phyloP scores from a whole-genome alignment of 23 tunicate species.

The Botrylloides violaceus region DNA sequence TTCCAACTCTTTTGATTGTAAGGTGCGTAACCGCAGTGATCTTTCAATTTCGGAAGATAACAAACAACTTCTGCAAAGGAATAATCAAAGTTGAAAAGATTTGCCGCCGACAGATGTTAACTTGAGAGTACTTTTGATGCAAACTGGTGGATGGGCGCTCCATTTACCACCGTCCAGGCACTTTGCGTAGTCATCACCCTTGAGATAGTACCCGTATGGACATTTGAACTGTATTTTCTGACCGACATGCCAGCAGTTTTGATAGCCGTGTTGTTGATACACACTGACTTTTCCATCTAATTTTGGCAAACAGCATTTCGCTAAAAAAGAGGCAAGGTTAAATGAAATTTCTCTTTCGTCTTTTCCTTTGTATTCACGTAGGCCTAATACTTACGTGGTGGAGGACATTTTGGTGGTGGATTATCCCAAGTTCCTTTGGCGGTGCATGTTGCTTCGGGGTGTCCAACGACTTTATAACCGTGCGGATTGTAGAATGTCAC shows the following conservation, averaged over 20 bases:
- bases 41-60: conserved; percentile 5
- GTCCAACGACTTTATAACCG: conserved; percentile 6
- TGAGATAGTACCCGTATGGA: conserved; percentile 7
- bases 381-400: too few species aligned
- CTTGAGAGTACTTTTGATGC: conserved; percentile 5
- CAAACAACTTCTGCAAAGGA: conserved; percentile 7
- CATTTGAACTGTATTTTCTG: conserved; percentile 17
- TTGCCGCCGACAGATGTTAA: neutral
- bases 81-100: neutral
- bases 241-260: conserved; percentile 12
- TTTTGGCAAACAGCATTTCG: neutral
- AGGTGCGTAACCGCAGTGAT: conserved; percentile 6
- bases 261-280: neutral
- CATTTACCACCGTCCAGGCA: conserved; percentile 12
- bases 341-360: too few species aligned
- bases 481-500: conserved; percentile 6
- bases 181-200: conserved; percentile 8
- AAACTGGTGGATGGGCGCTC: conserved; percentile 7
- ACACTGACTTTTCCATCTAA: neutral
- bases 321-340: too few species aligned
- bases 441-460: conserved; percentile 11
- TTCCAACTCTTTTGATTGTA: conserved; percentile 5
- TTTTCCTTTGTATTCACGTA: too few species aligned
- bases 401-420: conserved; percentile 5
- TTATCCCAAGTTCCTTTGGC: conserved; percentile 9